Evolutionary conservation across 2,113 vertebrate genomes (phyloP).

Genomic region (Misgurnus anguillicaudatus): DNA sequence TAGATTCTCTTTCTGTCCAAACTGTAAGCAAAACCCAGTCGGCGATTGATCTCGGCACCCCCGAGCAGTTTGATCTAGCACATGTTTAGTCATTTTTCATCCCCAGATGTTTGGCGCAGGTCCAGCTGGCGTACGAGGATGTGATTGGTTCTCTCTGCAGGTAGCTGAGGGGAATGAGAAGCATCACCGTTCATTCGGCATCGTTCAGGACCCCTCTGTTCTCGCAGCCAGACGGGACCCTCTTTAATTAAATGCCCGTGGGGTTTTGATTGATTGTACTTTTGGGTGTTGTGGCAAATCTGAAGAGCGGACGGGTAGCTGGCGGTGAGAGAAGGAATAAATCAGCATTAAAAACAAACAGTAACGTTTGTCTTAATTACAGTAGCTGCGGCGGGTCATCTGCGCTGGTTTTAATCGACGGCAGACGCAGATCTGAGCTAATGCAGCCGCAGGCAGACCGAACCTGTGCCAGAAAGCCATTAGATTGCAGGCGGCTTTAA

Average conservation of each 20-base stretch:
- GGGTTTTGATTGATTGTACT: conserved; percentile 64
- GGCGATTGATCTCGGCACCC: background rate
- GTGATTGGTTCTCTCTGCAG: conserved; percentile 27
- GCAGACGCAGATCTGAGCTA: background rate
- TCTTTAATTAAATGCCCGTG: conserved; percentile 69
- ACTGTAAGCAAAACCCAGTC: conserved; percentile 32
- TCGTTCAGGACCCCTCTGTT: conserved; percentile 50
- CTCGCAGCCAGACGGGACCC: conserved; percentile 54
- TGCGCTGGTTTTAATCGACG: background rate
- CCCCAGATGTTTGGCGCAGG: conserved; percentile 22
- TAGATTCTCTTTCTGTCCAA: conserved; percentile 29
- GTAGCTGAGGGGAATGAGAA: conserved; percentile 9
- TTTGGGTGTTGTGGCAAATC: conserved; percentile 24
- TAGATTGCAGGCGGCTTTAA: conserved; percentile 12
- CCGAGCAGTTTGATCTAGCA: conserved; percentile 22
- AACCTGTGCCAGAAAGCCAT: background rate
- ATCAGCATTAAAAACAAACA: conserved; percentile 29
- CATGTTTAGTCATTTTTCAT: conserved; percentile 8
- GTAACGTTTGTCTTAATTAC: background rate
- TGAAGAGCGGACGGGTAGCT: background rate
- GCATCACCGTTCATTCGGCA: conserved; percentile 11
- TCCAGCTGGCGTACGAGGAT: conserved; percentile 20
- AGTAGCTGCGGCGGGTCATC: background rate
- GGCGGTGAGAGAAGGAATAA: background rate
- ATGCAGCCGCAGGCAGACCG: background rate